phyloP scores from a whole-genome alignment of 2,797 vertebrate genomes.

The Harpagifer antarcticus region DNA sequence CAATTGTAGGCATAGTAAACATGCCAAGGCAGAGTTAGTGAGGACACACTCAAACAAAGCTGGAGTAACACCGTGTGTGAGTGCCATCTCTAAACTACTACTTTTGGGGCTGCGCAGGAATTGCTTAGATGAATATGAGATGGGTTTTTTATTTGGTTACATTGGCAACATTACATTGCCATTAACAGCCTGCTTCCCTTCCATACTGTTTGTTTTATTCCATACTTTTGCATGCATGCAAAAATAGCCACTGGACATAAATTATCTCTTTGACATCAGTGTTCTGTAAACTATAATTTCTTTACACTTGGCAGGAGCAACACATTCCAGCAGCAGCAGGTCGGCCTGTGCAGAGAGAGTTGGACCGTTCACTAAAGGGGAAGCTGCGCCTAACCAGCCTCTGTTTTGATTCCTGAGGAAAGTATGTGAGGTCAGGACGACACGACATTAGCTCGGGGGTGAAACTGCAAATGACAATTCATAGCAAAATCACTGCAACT shows the following conservation, averaged over 20 bases:
- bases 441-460: constrained; percentile 21
- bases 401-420: constrained; percentile 73
- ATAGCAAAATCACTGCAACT: neutral
- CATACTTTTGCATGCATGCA: neutral
- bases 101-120: neutral
- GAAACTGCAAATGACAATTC: neutral
- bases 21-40: constrained; percentile 30
- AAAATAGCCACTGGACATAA: neutral
- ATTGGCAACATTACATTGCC: neutral
- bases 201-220: neutral
- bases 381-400: constrained; percentile 64
- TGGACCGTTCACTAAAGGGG: constrained; percentile 50
- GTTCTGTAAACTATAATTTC: no score
- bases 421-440: constrained; percentile 61
- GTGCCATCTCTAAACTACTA: neutral
- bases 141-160: neutral
- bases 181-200: neutral
- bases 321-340: constrained; percentile 58
- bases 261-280: neutral
- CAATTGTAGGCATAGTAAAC: constrained; percentile 39
- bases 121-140: neutral
- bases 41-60: constrained; percentile 27
- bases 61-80: constrained; percentile 1
- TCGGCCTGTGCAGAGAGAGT: constrained; percentile 57
- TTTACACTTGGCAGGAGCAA: constrained; percentile 22